Evolutionary conservation across 2,888 invertebrate species (phyloP).

Genomic region (Sminthurides aquaticus): DNA sequence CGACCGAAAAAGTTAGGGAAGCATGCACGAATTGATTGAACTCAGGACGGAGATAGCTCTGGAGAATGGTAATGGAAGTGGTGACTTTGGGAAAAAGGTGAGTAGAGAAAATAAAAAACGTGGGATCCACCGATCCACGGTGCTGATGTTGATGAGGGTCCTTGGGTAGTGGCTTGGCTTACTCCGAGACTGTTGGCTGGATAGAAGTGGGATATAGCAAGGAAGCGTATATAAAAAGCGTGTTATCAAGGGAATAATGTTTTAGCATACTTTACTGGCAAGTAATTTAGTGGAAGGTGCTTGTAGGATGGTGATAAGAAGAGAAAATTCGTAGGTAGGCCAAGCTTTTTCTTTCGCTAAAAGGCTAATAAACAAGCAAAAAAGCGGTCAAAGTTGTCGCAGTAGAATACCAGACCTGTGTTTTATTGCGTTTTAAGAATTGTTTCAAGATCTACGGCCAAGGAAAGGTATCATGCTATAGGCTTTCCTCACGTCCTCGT

Average conservation of each 20-base stretch:
- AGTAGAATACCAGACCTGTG: neutral
- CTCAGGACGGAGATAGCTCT: neutral
- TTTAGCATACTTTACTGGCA: neutral
- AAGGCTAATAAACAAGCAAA: neutral
- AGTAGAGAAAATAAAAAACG: too few species aligned
- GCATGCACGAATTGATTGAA: neutral
- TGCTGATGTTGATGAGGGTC: too few species aligned
- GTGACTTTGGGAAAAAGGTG: neutral
- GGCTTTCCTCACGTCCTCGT: too few species aligned
- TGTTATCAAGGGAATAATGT: neutral
- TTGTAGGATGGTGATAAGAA: neutral
- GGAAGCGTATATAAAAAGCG: neutral
- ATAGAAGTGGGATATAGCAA: too few species aligned
- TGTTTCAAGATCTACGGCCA: neutral
- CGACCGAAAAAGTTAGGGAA: neutral
- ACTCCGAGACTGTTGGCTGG: too few species aligned
- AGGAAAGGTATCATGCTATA: too few species aligned
- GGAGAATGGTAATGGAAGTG: constrained; percentile 1
- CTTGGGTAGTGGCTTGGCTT: too few species aligned
- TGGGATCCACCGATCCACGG: too few species aligned
- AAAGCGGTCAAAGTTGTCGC: neutral
- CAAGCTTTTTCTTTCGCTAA: neutral
- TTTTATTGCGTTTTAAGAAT: neutral
- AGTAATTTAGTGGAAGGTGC: neutral
- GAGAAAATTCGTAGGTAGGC: neutral